Conservation (phyloP, 1,140 invertebrate genomes). For the Coelopa frigida region DNA sequence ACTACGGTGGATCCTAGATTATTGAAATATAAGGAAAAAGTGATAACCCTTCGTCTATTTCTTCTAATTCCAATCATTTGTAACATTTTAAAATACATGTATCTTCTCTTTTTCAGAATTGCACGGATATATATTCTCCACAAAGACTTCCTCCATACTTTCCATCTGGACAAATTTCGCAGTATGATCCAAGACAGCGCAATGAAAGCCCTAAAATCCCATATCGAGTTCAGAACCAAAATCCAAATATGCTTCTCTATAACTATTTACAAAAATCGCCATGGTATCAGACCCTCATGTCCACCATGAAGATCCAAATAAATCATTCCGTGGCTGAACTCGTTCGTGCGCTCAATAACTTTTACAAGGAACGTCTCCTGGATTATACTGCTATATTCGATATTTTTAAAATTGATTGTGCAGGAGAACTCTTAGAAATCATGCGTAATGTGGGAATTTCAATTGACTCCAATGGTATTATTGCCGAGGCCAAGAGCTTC, state of each 20-base stretch:
- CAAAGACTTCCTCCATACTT: background rate
- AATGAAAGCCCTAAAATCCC: background rate
- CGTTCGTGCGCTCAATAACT: constrained; percentile 13
- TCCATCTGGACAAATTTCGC: background rate
- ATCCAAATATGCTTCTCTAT: constrained; percentile 14
- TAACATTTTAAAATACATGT: background rate
- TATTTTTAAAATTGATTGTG: constrained; percentile 13
- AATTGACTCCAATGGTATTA: constrained; percentile 7
- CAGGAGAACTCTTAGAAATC: constrained; percentile 12
- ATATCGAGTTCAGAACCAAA: constrained; percentile 4
- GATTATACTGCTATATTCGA: constrained; percentile 10
- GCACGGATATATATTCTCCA: too few species aligned
- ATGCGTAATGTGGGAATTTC: constrained; percentile 11
- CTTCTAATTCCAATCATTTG: background rate
- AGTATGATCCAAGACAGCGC: constrained; percentile 7
- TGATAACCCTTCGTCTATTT: too few species aligned
- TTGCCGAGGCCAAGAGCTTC: too few species aligned
- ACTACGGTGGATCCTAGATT: constrained; percentile 9
- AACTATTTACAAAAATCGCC: constrained; percentile 9
- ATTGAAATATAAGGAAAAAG: constrained; percentile 8
- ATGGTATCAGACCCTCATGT: constrained; percentile 13
- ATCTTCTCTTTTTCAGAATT: too few species aligned
- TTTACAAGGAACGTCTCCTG: constrained; percentile 6
- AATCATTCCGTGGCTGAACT: constrained; percentile 13
- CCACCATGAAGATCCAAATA: constrained; percentile 13